Evolutionary conservation across 1,140 invertebrate species (phyloP).

Genomic region (Scaptomyza graminum): DNA sequence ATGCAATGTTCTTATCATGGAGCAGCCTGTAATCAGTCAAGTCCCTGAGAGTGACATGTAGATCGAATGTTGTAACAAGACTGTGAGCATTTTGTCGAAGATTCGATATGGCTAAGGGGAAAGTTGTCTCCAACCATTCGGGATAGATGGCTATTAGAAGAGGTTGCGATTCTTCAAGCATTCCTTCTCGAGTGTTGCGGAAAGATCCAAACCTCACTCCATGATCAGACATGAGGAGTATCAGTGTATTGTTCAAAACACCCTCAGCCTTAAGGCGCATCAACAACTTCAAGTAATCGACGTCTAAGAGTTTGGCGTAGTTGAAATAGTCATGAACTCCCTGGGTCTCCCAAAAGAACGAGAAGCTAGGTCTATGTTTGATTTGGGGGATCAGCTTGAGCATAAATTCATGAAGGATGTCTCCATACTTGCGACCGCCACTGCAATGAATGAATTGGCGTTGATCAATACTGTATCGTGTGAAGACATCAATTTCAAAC

Average conservation of each 20-base stretch:
- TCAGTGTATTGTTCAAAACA: conserved; percentile 87
- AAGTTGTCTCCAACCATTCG: conserved; percentile 87
- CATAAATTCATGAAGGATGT: conserved; percentile 45
- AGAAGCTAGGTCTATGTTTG: conserved; percentile 27
- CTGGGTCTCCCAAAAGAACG: conserved; percentile 58
- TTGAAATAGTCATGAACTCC: conserved; percentile 58
- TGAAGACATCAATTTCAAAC: conserved; percentile 37
- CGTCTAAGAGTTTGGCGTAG: conserved; percentile 29
- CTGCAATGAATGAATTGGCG: conserved; percentile 35
- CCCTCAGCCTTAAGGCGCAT: conserved; percentile 48
- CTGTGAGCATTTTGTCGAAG: conserved; percentile 88
- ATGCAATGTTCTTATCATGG: conserved; percentile 44
- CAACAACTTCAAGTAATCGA: conserved; percentile 33
- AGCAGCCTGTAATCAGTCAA: conserved; percentile 84
- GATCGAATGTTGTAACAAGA: conserved; percentile 91
- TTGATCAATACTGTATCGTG: conserved; percentile 47
- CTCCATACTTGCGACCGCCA: conserved; percentile 36
- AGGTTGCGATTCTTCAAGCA: conserved; percentile 93
- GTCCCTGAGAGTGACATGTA: conserved; percentile 88
- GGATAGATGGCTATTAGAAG: conserved; percentile 91
- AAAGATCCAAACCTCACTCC: conserved; percentile 91
- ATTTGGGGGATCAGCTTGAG: conserved; percentile 37
- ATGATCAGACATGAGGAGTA: conserved; percentile 95
- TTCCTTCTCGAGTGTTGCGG: conserved; percentile 88
- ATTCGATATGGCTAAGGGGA: conserved; percentile 87